phyloP scores from a whole-genome alignment of 2,797 vertebrate species.

The Pristis pectinata region DNA sequence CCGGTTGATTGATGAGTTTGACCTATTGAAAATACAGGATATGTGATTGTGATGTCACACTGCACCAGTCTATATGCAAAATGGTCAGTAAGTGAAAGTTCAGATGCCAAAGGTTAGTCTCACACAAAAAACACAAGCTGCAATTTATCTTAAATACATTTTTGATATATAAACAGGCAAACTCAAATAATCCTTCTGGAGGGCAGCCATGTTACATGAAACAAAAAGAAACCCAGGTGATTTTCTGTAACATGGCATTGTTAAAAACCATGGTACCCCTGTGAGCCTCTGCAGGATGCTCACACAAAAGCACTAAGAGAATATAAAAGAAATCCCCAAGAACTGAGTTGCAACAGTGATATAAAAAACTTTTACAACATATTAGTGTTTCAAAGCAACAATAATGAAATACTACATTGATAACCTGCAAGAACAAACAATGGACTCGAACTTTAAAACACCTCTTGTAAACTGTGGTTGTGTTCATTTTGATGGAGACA shows the following conservation, averaged over 20 bases:
- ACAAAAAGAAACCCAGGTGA: slow-evolving; percentile 1
- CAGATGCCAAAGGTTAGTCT: slow-evolving; percentile 18
- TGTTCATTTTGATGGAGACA: slow-evolving; percentile 22
- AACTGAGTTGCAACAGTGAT: slow-evolving; percentile 34
- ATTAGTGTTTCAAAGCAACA: slow-evolving; percentile 35
- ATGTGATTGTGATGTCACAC: slow-evolving; percentile 26
- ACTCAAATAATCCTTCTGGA: slow-evolving; percentile 36
- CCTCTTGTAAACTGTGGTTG: slow-evolving; percentile 36
- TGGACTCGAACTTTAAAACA: slow-evolving; percentile 34
- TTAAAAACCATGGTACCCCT: not conserved
- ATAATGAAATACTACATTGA: slow-evolving; percentile 34
- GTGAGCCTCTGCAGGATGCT: not conserved
- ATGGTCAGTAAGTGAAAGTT: slow-evolving; percentile 14
- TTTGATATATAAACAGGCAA: slow-evolving; percentile 34
- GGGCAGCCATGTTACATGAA: slow-evolving; percentile 22
- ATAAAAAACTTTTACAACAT: slow-evolving; percentile 28
- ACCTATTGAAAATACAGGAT: slow-evolving; percentile 34
- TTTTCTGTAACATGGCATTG: not conserved
- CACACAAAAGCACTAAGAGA: not conserved
- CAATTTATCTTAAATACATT: slow-evolving; percentile 33
- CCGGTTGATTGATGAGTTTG: slow-evolving; percentile 29
- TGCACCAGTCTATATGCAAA: slow-evolving; percentile 26
- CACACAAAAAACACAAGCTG: slow-evolving; percentile 15
- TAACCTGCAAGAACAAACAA: slow-evolving; percentile 32
- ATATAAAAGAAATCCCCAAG: slow-evolving; percentile 30